Evolutionary conservation across 2,888 invertebrate genomes (phyloP), one percentile per base, ranked within the genome.

Genomic region (Deilephila elpenor): DNA sequence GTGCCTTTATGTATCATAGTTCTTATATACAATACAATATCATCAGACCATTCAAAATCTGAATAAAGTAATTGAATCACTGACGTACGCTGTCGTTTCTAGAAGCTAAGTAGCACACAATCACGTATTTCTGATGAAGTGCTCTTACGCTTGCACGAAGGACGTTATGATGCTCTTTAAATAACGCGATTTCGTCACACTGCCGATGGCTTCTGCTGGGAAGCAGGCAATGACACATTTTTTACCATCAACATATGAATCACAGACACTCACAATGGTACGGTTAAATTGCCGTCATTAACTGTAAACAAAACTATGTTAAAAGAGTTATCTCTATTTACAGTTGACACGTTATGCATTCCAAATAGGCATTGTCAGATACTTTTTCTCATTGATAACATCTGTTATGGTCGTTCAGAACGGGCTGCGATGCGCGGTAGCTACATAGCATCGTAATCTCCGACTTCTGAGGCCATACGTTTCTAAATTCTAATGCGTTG

Each of bases 261-360:
- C 59, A 59, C 34, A 56, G 37, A 32, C 56, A 56, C 64, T 19
- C 37, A 73, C 67, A 73, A 73, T 73, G 67, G 59, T 64, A 44
- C 72, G 19, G 60, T 72, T 34, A 34, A 72, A 71, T 59, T 34
- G 37, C 64, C 56, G 17, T 67, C 67, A 73, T 73, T 67, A 73
- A 73, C 72, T 67, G 67, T 64, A 73, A 64, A 37, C 29, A 37
- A 67, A 73, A 64, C 37, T 67, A 73, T 73, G 56, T 59, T 67
- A 73, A 67, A 71, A 67, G 59, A 67, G 25, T 62, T 62, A 62
- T 62, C 61, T 67, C 14, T 67, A 51, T 67, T 44, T 67, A 67
- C 67, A 67, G 67, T 67, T 67, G 44, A 67, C 67, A 67, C 67
- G 67, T 51, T 67, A 67, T 51, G 44, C 67, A 67, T 67, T 67